phyloP scores from a whole-genome alignment of 2,888 invertebrate genomes.

The Disparrhopalites patrizii region DNA sequence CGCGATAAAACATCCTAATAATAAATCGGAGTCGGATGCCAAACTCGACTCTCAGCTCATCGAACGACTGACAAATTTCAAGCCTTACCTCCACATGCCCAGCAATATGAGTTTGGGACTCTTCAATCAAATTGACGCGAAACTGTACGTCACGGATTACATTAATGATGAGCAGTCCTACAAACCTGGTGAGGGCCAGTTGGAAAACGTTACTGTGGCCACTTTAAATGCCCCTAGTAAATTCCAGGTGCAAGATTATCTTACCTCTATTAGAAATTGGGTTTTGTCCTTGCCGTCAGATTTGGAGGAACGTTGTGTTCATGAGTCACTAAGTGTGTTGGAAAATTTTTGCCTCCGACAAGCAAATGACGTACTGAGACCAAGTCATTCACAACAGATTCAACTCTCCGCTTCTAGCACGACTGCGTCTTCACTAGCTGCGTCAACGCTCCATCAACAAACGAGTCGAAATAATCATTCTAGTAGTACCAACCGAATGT shows the following conservation, averaged over 20 bases:
- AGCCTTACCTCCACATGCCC: slow-evolving; percentile 8
- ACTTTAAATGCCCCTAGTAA: background rate
- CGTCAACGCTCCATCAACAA: no score
- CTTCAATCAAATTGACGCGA: slow-evolving; percentile 21
- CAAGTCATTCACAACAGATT: background rate
- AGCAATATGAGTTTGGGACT: slow-evolving; percentile 6
- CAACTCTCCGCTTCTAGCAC: no score
- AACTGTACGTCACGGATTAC: slow-evolving; percentile 26
- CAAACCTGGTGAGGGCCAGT: background rate
- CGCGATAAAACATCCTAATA: background rate
- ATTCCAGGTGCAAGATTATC: slow-evolving; percentile 19
- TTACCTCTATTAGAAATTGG: slow-evolving; percentile 26
- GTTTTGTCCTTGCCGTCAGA: slow-evolving; percentile 10
- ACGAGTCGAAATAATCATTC: background rate
- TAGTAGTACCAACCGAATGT: background rate
- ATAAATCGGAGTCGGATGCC: background rate
- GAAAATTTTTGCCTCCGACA: slow-evolving; percentile 24
- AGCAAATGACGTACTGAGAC: background rate
- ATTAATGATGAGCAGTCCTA: slow-evolving; percentile 10
- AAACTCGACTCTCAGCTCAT: slow-evolving; percentile 9
- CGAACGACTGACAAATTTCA: background rate
- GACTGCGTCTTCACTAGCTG: background rate
- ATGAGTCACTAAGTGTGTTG: slow-evolving; percentile 19
- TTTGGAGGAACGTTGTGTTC: slow-evolving; percentile 7
- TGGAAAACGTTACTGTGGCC: background rate